phyloP scores from a whole-genome alignment of 2,113 vertebrate species.

The Centropus bengalensis region DNA sequence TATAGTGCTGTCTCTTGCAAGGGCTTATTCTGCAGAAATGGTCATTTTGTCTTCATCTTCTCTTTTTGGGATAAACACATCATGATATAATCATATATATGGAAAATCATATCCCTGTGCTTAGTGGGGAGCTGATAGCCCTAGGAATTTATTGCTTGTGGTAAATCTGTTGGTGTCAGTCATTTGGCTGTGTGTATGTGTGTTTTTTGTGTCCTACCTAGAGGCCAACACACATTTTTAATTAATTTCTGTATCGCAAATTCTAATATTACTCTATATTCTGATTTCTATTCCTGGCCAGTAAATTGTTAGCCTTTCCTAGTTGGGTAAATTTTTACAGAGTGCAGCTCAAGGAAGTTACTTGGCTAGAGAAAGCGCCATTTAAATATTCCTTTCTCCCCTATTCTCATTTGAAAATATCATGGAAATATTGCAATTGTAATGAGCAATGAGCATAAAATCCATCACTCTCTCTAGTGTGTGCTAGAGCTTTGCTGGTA shows the following conservation, averaged over 20 bases:
- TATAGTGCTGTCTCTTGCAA: constrained; percentile 40
- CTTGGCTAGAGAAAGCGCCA: neutral
- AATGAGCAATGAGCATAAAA: neutral
- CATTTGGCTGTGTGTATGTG: neutral
- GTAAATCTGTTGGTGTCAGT: neutral
- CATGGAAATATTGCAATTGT: neutral
- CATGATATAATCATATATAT: constrained; percentile 19
- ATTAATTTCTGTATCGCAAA: neutral
- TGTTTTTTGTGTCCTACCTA: neutral
- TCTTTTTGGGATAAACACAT: constrained; percentile 34
- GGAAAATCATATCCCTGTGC: neutral
- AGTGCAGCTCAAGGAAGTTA: neutral
- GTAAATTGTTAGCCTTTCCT: neutral
- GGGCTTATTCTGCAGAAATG: constrained; percentile 46
- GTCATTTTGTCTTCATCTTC: constrained; percentile 40
- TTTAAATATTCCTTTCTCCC: neutral
- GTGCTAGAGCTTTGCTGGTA: neutral
- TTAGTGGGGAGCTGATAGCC: neutral
- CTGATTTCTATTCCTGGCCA: neutral
- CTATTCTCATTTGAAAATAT: neutral
- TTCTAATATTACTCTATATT: neutral
- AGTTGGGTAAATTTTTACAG: neutral
- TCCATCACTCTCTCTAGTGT: neutral
- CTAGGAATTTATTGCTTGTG: neutral
- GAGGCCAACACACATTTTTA: neutral